Evolutionary conservation across 2,797 vertebrate genomes (phyloP), one percentile per base, ranked within the genome.

Genomic region (Spinus pinus): DNA sequence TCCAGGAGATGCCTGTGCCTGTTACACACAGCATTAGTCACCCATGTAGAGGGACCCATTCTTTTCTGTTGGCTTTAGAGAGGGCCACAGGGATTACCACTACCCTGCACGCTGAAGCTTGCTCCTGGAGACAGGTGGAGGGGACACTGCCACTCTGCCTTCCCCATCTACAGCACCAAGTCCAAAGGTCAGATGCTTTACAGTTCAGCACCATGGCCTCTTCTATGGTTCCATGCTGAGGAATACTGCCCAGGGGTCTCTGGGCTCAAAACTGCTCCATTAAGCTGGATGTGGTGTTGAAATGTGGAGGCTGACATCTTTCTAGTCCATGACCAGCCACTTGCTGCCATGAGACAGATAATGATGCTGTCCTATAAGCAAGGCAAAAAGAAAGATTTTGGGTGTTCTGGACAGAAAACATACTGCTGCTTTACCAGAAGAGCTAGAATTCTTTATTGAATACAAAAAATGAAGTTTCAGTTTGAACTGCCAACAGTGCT

Each of bases 21-120:
- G 16, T 46, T 22, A 15, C 37, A 39, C 37, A 39, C 53, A 44
- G 49, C 22, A 11, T 31, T 8, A 39, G 39, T 39, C 28, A 22
- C 22, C 22, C 4, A 1, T 4, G 31, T 6, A 21, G 37, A 42
- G 27, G 14, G 25, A 53, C 8, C 4, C n/a, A 24, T 33, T 61
- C 16, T 65, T 54, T 78, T 37, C 53, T 77, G 7, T 1, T 58
- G 47, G n/a, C 24, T 87, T 86, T 31, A 28, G 49, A 84, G 73
- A 13, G 33, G 18, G 8, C 6, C 31, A 44, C 20, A 23, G 49
- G 35, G 24, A 42, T 73, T 50, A 14, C 22, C 46, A 24, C 12
- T 21, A 15, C 23, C 16, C 54, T 41, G 37, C 22, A 49, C 0
- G 0, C 0, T 30, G 54, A 61, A 72, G 47, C 16, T 9, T 22